Evolutionary conservation across 2,113 vertebrate genomes (phyloP).

Genomic region (Haemorhous mexicanus): DNA sequence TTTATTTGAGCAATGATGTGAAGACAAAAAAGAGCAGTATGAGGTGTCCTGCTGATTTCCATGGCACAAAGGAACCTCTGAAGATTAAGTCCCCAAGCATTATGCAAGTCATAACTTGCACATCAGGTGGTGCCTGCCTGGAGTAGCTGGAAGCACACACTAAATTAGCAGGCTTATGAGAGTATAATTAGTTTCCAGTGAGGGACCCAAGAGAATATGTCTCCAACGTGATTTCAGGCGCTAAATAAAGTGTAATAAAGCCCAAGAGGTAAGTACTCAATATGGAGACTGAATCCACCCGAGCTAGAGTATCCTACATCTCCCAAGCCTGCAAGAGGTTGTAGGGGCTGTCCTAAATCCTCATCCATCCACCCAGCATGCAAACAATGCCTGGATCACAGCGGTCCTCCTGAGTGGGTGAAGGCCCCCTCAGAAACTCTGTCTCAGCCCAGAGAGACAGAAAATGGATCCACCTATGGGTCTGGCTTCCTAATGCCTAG

Average conservation of each 20-base stretch:
- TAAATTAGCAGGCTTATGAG: background rate
- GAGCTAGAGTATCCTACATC: background rate
- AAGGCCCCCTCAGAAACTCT: background rate
- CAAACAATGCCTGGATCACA: background rate
- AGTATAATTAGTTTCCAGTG: background rate
- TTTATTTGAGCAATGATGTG: background rate
- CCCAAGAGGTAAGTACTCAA: background rate
- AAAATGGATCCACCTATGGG: background rate
- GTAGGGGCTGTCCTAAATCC: background rate
- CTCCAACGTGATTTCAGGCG: background rate
- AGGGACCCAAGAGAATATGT: background rate
- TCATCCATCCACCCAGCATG: background rate
- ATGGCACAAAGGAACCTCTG: background rate
- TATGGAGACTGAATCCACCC: background rate
- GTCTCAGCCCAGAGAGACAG: background rate
- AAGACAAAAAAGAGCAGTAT: background rate
- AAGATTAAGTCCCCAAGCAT: background rate
- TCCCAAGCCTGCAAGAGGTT: background rate
- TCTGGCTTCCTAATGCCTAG: background rate
- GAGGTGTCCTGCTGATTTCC: background rate
- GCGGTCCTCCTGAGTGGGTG: background rate
- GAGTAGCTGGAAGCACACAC: background rate
- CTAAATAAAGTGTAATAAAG: background rate
- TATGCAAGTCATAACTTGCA: background rate
- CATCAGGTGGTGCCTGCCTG: background rate